Evolutionary conservation across 2,113 vertebrate species (phyloP), one percentile per base, ranked within the genome.

Genomic region (Lynx canadensis): DNA sequence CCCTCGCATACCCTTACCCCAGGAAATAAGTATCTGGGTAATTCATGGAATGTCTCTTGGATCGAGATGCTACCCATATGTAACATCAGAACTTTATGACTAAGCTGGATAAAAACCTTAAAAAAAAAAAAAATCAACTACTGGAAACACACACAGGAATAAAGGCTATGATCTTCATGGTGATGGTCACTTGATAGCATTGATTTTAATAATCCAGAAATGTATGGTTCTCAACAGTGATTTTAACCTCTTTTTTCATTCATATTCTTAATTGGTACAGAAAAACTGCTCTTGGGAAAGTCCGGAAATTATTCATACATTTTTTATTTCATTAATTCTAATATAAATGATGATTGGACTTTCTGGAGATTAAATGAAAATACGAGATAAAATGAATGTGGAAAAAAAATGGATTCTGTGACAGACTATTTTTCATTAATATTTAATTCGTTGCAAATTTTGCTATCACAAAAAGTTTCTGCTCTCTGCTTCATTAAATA

Each of bases 391-490:
- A 90, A 92, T 93, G 96, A 96, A 86, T 84, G 63, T 87, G 81
- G 81, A 55, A 92, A 89, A 89, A 81, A 96, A 98, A 96, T 87
- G 31, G 12, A 4, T 96, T 96, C 79, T 50, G 69, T 97, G 52
- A 78, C 65, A 96, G 45, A 86, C 63, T 76, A 94, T 86, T 66
- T 89, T 98, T 94, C 93, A 98, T 96, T 92, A 97, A 98, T 97
- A 95, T 92, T 88, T 98, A 96, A 95, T 95, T 94, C 14, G 52
- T 8, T 96, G 93, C 55, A 97, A 96, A 97, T 95, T 97, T 96
- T 97, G 11, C 82, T 96, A 84, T 89, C 97, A 98, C 98, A 74
- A 92, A 94, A 97, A 88, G 96, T 98, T 96, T 86, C 94, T 93
- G 65, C 60, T 98, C 79, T 84, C 66, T 97, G 81, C 87, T 91